Percentiles rank a stretch among this genome's conserved stretches.
These are phyloP conservation scores for Rhincodon typus DNA, from an alignment of 2,797 vertebrate species.

Conservation along the genomic window DNA sequence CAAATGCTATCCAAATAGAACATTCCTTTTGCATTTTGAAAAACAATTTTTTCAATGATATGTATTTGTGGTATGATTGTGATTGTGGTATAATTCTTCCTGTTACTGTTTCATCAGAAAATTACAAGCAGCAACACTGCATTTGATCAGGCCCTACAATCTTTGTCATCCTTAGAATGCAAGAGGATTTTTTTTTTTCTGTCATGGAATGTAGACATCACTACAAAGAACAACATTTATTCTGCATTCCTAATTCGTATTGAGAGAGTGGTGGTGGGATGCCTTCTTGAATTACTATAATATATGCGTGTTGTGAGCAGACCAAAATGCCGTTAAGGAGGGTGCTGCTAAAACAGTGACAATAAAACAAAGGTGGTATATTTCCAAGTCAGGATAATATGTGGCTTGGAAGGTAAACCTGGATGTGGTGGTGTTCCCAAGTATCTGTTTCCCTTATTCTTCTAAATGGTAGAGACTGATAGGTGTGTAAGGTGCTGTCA, in stretches of 20 bases:
- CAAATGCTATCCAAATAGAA: slow-evolving; percentile 21
- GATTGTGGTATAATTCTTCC: background rate
- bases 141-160: background rate
- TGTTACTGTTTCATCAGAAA: slow-evolving; percentile 12
- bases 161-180: background rate
- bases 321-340: background rate
- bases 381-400: background rate
- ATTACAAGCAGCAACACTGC: background rate
- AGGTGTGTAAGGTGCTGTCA: background rate
- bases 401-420: background rate
- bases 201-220: background rate
- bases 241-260: background rate
- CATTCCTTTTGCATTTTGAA: slow-evolving; percentile 19
- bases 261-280: background rate
- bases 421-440: background rate
- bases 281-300: background rate
- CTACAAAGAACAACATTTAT: background rate
- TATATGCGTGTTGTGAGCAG: no score
- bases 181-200: background rate
- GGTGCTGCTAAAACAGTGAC: background rate
- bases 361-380: background rate
- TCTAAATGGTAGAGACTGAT: background rate
- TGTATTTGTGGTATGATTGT: background rate
- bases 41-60: slow-evolving; percentile 16
- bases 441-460: background rate